Evolutionary conservation across 2,797 vertebrate genomes (phyloP).

Genomic region (Aulostomus chinensis): DNA sequence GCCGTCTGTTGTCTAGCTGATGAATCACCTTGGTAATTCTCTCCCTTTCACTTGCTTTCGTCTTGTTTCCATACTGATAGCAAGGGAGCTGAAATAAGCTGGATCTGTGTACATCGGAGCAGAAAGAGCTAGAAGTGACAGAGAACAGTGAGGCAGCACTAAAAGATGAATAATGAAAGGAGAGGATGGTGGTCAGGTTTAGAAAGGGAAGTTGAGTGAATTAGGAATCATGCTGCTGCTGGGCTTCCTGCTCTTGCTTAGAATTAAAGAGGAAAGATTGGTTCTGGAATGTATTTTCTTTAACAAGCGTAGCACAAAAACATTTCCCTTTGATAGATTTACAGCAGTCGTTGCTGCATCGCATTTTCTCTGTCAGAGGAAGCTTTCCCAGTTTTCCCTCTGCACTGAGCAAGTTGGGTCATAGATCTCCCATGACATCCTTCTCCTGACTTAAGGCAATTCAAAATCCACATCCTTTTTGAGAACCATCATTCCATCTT

Average conservation of each 20-base stretch:
- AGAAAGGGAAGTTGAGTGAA: constrained; percentile 16
- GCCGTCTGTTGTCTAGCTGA: constrained; percentile 25
- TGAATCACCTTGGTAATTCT: constrained; percentile 50
- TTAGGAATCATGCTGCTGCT: constrained; percentile 1
- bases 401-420: constrained; percentile 3
- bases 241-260: constrained; percentile 23
- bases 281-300: constrained; percentile 42
- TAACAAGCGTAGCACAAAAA: constrained; percentile 20
- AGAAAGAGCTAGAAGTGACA: constrained; percentile 37
- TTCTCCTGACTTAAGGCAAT: constrained; percentile 24
- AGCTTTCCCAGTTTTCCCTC: constrained; percentile 6
- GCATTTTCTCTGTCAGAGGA: constrained; percentile 34
- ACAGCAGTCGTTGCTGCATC: constrained; percentile 35
- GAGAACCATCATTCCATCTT: constrained; percentile 2
- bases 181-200: constrained; percentile 15
- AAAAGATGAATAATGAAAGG: constrained; percentile 50
- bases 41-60: constrained; percentile 15
- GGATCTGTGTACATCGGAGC: constrained; percentile 32
- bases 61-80: constrained; percentile 25
- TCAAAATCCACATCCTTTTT: constrained; percentile 17
- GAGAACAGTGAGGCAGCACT: constrained; percentile 25
- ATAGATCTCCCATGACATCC: constrained; percentile 34
- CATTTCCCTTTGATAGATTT: constrained; percentile 36
- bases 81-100: constrained; percentile 48
- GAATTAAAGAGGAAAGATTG: constrained; percentile 42